Conservation (phyloP, 2,797 vertebrate species). For the Nothura maculosa region DNA sequence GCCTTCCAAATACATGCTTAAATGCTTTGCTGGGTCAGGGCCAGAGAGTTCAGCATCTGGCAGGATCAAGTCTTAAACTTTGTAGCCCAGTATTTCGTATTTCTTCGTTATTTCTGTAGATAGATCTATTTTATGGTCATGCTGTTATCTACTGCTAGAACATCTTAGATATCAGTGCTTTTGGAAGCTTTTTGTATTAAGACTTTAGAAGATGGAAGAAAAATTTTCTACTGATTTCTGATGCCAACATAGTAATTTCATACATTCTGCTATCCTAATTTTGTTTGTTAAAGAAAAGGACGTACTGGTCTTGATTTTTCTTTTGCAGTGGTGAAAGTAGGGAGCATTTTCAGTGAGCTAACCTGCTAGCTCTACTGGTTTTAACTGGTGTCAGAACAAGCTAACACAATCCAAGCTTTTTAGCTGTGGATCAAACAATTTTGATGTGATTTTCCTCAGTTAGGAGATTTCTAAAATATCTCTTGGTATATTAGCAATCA, state of each 20-base stretch:
- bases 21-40: slow-evolving; percentile 27
- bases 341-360: neutral
- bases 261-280: neutral
- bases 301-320: neutral
- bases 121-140: neutral
- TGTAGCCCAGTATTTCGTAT: neutral
- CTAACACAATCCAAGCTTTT: neutral
- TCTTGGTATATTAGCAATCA: neutral
- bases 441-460: neutral
- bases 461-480: neutral
- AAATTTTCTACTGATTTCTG: neutral
- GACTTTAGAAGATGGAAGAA: neutral
- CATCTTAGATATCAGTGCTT: neutral
- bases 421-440: neutral
- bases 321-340: neutral
- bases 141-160: neutral
- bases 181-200: neutral
- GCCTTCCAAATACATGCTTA: slow-evolving; percentile 19
- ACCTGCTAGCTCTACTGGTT: neutral
- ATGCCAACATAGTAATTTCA: neutral
- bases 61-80: slow-evolving; percentile 28
- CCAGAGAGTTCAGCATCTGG: slow-evolving; percentile 29
- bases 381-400: neutral
- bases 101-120: slow-evolving; percentile 17
- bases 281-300: neutral